Evolutionary conservation across 2,888 invertebrate species (phyloP).

Genomic region (Artemia sp.): DNA sequence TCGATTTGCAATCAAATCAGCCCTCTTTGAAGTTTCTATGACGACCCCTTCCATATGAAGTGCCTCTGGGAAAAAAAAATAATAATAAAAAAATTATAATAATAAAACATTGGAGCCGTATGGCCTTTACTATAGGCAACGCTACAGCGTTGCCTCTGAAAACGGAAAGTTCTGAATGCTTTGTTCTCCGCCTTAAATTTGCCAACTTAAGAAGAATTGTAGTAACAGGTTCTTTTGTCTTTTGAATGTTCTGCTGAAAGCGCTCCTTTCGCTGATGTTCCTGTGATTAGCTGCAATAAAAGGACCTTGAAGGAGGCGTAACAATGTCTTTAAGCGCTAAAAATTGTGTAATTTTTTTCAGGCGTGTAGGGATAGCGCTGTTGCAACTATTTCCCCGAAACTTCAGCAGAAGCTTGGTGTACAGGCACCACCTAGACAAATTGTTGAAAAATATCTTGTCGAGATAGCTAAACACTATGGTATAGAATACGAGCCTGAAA

Average conservation of each 20-base stretch:
- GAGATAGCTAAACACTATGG: constrained; percentile 93
- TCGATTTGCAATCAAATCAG: no score
- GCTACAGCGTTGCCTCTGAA: no score
- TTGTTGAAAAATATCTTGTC: constrained; percentile 82
- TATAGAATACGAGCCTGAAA: constrained; percentile 86
- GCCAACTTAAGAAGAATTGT: no score
- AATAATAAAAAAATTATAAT: no score
- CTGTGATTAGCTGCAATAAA: neutral
- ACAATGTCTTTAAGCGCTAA: neutral
- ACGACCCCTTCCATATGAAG: no score
- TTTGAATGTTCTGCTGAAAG: constrained; percentile 5
- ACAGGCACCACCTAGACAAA: constrained; percentile 81
- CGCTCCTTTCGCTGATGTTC: neutral
- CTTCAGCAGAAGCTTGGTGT: constrained; percentile 80
- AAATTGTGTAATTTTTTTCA: constrained; percentile 26
- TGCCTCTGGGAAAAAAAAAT: no score
- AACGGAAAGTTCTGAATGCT: no score
- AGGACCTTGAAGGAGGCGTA: constrained; percentile 23
- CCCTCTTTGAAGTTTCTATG: no score
- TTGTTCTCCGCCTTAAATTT: no score
- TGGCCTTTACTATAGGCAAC: no score
- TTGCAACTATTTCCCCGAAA: constrained; percentile 68
- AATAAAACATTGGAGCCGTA: no score
- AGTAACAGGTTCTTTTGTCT: no score
- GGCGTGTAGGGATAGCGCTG: constrained; percentile 61